phyloP scores from a whole-genome alignment of 1,140 invertebrate genomes.

The Centruroides vittatus region DNA sequence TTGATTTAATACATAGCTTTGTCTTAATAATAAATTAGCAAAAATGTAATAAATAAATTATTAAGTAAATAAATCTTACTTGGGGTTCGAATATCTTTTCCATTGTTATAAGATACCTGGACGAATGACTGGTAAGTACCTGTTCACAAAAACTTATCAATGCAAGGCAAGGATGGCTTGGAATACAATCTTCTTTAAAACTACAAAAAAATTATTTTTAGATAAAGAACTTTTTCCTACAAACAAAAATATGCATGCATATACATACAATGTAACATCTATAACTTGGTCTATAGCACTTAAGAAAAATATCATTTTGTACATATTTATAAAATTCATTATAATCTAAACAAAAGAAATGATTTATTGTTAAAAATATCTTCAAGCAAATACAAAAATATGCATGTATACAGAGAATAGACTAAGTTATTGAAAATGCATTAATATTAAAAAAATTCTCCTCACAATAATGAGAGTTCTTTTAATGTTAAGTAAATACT shows the following conservation, averaged over 20 bases:
- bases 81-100: constrained; percentile 45
- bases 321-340: background rate
- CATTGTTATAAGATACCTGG: constrained; percentile 69
- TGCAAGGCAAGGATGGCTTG: constrained; percentile 58
- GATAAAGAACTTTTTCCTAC: constrained; percentile 21
- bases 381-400: background rate
- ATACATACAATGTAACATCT: too few relatives aligned
- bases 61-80: too few relatives aligned
- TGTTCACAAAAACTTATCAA: constrained; percentile 77
- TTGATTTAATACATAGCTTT: too few relatives aligned
- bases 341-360: background rate
- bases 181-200: constrained; percentile 57
- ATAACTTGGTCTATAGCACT: background rate
- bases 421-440: too few relatives aligned
- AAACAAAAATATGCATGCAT: too few relatives aligned
- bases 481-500: too few relatives aligned
- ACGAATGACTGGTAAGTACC: constrained; percentile 54
- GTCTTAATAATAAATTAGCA: too few relatives aligned
- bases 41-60: too few relatives aligned
- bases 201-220: constrained; percentile 41
- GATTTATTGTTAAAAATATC: background rate
- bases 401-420: too few relatives aligned
- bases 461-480: too few relatives aligned
- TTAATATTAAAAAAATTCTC: too few relatives aligned
- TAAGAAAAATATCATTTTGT: constrained; percentile 3